Conservation (phyloP, 1,140 invertebrate genomes). For the Lepidurus packardi region DNA sequence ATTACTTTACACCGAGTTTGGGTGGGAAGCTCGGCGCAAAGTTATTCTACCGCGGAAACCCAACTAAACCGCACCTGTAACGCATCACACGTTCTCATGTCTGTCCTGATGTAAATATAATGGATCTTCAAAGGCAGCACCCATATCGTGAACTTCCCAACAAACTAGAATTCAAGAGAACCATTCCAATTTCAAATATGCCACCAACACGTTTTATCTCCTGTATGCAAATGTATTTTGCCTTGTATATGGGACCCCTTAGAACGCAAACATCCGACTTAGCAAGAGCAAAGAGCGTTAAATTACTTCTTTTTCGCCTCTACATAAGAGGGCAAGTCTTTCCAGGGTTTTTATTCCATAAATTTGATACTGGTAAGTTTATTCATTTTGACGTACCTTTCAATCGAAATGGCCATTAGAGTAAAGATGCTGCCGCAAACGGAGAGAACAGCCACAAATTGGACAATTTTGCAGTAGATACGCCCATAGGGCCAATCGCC, state of each 20-base stretch:
- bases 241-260: neutral
- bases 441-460: constrained; percentile 85
- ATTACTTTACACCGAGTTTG: too few relatives aligned
- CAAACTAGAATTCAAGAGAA: neutral
- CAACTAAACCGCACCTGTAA: neutral
- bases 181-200: neutral
- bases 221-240: neutral
- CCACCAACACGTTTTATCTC: neutral
- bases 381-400: constrained; percentile 64
- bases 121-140: neutral
- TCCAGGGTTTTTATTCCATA: neutral
- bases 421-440: constrained; percentile 92
- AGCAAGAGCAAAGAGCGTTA: neutral
- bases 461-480: constrained; percentile 87
- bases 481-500: constrained; percentile 89
- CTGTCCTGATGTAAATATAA: neutral
- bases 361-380: neutral
- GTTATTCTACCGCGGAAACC: neutral
- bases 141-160: neutral
- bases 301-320: neutral
- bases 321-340: too few relatives aligned
- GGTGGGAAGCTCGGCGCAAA: neutral
- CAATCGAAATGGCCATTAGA: constrained; percentile 90
- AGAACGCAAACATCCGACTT: neutral
- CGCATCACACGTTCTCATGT: neutral